These are phyloP conservation scores for Agriopis aurantiaria DNA, from an alignment of 2,888 invertebrate genomes.

Conservation along the genomic window DNA sequence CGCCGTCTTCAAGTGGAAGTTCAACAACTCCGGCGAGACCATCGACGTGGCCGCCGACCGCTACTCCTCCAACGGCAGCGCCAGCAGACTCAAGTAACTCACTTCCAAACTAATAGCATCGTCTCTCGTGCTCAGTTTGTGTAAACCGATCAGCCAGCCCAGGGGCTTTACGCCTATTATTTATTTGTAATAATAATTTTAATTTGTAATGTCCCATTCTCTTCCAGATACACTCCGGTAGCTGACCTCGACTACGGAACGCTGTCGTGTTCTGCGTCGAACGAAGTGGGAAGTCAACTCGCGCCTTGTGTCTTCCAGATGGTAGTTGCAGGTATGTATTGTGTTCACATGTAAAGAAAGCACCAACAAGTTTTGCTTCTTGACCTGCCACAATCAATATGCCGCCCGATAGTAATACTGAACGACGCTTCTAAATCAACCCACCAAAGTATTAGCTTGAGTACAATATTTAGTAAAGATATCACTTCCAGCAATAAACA, in stretches of 20 bases:
- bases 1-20: constrained; percentile 96
- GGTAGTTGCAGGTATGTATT: constrained; percentile 92
- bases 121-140: no score
- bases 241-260: constrained; percentile 94
- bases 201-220: no score
- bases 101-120: background rate
- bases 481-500: no score
- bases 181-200: no score
- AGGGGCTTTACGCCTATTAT: no score
- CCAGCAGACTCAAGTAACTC: constrained; percentile 88
- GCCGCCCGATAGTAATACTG: no score
- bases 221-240: constrained; percentile 85
- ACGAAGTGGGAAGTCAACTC: constrained; percentile 93
- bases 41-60: constrained; percentile 93
- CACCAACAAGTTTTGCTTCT: background rate
- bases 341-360: constrained; percentile 45
- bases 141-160: no score
- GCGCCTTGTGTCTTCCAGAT: constrained; percentile 95
- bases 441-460: no score
- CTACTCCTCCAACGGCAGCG: constrained; percentile 92
- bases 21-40: constrained; percentile 97
- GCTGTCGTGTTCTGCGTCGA: constrained; percentile 94
- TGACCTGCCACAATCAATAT: background rate
- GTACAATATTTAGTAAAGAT: no score
- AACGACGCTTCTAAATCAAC: no score